Evolutionary conservation across 2,888 invertebrate genomes (phyloP), one percentile per base, ranked within the genome.

Genomic region (Synergus itoensis): DNA sequence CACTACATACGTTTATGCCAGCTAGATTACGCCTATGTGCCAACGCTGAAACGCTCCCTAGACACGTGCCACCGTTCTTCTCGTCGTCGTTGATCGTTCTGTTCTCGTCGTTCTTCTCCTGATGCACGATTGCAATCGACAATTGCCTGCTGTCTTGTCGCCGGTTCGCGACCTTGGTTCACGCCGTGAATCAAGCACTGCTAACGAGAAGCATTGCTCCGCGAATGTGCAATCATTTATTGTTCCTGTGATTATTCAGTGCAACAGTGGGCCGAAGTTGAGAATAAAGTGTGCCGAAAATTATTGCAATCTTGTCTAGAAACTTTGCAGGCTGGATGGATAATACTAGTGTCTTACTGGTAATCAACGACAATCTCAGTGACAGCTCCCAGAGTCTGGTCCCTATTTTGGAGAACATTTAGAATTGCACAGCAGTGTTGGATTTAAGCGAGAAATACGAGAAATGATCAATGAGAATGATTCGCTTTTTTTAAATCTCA

Each of bases 11-110:
- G 28, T 28, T 28, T 48, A 60, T 21, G 21, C 60, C 60, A 21
- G 48, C 48, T 73, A 73, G 48, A 73, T 73, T 53, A 73, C 73
- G 48, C 53, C 73, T 73, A 73, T 73, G 36, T n/a, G 76, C 76
- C 60, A 28, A 28, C 28, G n/a, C n/a, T n/a, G n/a, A n/a, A 62
- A 76, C 60, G 76, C 16, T 43, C 60, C 62, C 60, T 76, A 76
- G 41, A 76, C 76, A 76, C 76, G 76, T 76, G 76, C 60, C 60
- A 28, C 41, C 21, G 21, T 28, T 48, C 45, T 18, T 73, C 43
- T 45, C 48, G 45, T 28, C 18, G 64, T 48, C 40, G 28, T n/a
- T 7, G 64, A n/a, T 57, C 18, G n/a, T n/a, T 64, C 64, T 48
- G 45, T 18, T 73, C 43, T 45, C 48, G 45, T 28, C 18, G 64